phyloP scores from a whole-genome alignment of 2,113 vertebrate genomes.

The Alosa alosa region DNA sequence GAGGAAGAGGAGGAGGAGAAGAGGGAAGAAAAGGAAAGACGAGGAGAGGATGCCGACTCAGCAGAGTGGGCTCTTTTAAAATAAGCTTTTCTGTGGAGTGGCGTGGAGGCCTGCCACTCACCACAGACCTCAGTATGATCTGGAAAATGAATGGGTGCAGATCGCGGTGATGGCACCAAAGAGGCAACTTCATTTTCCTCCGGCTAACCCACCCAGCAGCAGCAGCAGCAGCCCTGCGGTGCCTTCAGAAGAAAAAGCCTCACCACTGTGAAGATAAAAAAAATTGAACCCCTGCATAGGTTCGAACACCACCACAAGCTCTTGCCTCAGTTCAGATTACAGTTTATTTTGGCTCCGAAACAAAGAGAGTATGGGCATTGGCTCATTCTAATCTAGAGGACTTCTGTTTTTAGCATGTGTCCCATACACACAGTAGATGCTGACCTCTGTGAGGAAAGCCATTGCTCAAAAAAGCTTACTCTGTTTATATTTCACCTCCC shows the following conservation, averaged over 20 bases:
- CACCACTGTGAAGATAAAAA: slow-evolving; percentile 24
- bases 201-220: background rate
- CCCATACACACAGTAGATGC: background rate
- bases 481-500: slow-evolving; percentile 5
- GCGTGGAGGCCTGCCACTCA: slow-evolving; percentile 24
- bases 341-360: slow-evolving; percentile 30
- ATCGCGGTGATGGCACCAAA: slow-evolving; percentile 17
- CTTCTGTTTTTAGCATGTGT: background rate
- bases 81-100: slow-evolving; percentile 39
- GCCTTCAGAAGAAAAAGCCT: slow-evolving; percentile 12
- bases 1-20: background rate
- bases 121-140: slow-evolving; percentile 31
- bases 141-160: slow-evolving; percentile 40
- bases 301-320: slow-evolving; percentile 14
- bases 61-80: slow-evolving; percentile 35
- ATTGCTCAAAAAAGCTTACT: slow-evolving; percentile 1
- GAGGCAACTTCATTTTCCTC: slow-evolving; percentile 31
- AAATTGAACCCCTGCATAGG: background rate
- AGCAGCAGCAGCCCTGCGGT: slow-evolving; percentile 1
- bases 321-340: slow-evolving; percentile 22
- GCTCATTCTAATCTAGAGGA: background rate
- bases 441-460: slow-evolving; percentile 12
- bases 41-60: slow-evolving; percentile 40
- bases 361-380: slow-evolving; percentile 24
- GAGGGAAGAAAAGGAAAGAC: background rate